Evolutionary conservation across 2,113 vertebrate genomes (phyloP).

Genomic region (Grammomys surdaster): DNA sequence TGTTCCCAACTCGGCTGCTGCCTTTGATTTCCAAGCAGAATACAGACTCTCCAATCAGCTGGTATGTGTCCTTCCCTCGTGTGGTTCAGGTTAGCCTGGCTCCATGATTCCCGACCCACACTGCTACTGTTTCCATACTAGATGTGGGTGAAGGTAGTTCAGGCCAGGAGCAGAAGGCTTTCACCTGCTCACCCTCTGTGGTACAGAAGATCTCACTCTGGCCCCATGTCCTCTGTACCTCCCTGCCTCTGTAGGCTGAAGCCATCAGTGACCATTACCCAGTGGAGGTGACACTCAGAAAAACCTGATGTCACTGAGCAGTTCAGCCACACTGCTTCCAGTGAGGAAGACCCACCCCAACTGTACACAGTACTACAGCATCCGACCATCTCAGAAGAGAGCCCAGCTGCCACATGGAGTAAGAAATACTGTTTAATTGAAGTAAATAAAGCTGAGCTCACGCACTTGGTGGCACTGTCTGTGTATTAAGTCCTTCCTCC

Average conservation of each 20-base stretch:
- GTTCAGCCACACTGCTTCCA: not conserved
- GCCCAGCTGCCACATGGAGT: not conserved
- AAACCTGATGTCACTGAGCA: not conserved
- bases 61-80: slow-evolving; percentile 78
- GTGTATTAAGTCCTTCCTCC: not conserved
- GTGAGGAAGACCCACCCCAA: not conserved
- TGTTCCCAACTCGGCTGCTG: slow-evolving; percentile 87
- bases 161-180: slow-evolving; percentile 57
- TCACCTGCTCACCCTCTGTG: too few species aligned
- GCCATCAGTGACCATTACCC: slow-evolving; percentile 93
- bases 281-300: slow-evolving; percentile 88
- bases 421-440: slow-evolving; percentile 63
- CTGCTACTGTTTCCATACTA: not conserved
- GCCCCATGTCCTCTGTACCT: not conserved
- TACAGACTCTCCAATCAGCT: slow-evolving; percentile 87
- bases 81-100: not conserved
- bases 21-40: slow-evolving; percentile 90
- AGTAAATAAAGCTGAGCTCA: slow-evolving; percentile 63
- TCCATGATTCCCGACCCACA: not conserved
- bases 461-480: not conserved
- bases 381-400: not conserved
- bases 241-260: slow-evolving; percentile 86
- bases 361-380: not conserved
- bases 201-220: not conserved
- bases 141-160: not conserved